Conservation (phyloP, 2,888 invertebrate genomes). For the Perithous albicinctus region DNA sequence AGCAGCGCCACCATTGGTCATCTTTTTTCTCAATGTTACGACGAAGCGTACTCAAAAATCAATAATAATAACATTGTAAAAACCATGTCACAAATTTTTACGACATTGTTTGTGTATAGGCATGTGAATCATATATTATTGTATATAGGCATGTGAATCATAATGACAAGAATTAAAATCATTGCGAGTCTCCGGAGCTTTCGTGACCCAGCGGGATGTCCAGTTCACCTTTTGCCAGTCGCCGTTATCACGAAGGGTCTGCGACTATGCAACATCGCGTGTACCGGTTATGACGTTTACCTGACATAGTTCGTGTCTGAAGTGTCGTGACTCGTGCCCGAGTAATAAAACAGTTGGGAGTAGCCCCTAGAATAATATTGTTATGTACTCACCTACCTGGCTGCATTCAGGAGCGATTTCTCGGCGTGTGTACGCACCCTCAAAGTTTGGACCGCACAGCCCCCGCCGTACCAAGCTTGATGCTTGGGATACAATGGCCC, state of each 20-base stretch:
- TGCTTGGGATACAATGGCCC: conserved; percentile 66
- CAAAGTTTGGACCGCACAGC: conserved; percentile 67
- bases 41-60: no score
- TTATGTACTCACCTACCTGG: conserved; percentile 2
- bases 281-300: conserved; percentile 19
- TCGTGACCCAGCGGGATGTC: conserved; percentile 13
- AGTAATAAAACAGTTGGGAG: conserved; percentile 2
- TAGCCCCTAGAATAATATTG: neutral
- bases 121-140: neutral
- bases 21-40: no score
- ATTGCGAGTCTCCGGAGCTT: neutral
- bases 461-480: neutral
- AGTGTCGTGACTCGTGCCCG: conserved; percentile 29
- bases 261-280: conserved; percentile 25
- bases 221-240: neutral
- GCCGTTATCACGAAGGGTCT: conserved; percentile 1
- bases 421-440: conserved; percentile 68
- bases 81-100: no score
- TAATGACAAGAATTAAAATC: neutral
- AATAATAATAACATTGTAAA: no score
- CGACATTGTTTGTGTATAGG: no score
- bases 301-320: conserved; percentile 27
- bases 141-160: neutral
- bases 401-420: neutral
- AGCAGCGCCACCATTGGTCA: no score